phyloP scores from a whole-genome alignment of 2,888 invertebrate species.

The Acheta domesticus region DNA sequence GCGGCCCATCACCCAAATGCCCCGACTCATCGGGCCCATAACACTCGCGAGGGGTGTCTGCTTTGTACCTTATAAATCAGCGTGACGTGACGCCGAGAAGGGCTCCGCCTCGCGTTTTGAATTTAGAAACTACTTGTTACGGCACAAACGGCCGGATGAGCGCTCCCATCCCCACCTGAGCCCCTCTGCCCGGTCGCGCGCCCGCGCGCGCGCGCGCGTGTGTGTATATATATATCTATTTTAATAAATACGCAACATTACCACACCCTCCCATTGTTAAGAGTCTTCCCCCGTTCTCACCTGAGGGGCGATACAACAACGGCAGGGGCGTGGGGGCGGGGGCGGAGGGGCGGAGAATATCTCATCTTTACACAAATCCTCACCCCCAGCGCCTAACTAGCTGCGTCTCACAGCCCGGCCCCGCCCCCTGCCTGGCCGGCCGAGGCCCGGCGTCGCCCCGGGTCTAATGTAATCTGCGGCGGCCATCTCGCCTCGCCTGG shows the following conservation, averaged over 20 bases:
- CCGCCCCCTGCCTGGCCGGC: background rate
- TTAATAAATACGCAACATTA: slow-evolving; percentile 6
- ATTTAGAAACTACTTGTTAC: slow-evolving; percentile 10
- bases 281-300: background rate
- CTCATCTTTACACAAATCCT: slow-evolving; percentile 11
- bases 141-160: background rate
- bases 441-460: background rate
- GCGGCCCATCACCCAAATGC: background rate
- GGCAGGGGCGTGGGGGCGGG: background rate
- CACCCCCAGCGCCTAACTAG: background rate
- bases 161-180: too few relatives aligned
- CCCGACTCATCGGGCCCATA: background rate
- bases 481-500: background rate
- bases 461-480: slow-evolving; percentile 18
- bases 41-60: background rate
- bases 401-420: background rate
- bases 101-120: background rate
- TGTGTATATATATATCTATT: background rate
- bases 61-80: background rate
- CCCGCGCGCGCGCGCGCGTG: background rate
- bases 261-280: slow-evolving; percentile 18
- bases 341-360: background rate
- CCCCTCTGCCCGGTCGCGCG: background rate
- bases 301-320: background rate
- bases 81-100: background rate